Evolutionary conservation across 2,113 vertebrate species (phyloP).

Genomic region (Cyanoramphus novaezelandiae): DNA sequence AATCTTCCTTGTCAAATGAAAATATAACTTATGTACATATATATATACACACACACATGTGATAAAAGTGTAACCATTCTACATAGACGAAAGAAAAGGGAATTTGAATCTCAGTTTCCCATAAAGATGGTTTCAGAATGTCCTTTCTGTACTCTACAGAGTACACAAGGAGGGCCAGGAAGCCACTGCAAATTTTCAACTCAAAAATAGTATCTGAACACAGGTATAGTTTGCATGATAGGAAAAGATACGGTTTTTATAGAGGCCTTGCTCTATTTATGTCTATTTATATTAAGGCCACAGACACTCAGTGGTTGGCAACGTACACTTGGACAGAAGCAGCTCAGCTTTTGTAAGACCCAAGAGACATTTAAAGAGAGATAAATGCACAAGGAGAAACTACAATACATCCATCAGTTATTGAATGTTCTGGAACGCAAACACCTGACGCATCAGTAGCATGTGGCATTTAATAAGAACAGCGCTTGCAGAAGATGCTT

Average conservation of each 20-base stretch:
- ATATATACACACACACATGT: rapidly evolving
- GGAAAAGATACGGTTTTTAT: rapidly evolving
- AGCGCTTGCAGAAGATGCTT: not conserved
- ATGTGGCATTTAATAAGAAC: not conserved
- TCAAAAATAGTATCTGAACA: not conserved
- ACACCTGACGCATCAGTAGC: not conserved
- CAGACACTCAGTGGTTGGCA: not conserved
- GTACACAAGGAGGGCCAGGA: not conserved
- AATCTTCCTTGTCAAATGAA: not conserved
- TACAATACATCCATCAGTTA: not conserved
- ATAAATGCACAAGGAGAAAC: not conserved
- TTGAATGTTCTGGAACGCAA: not conserved
- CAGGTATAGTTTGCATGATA: not conserved
- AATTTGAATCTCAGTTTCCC: not conserved
- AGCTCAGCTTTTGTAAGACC: not conserved
- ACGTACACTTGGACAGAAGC: not conserved
- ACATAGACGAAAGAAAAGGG: not conserved
- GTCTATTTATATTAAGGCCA: not conserved
- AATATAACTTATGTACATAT: not conserved
- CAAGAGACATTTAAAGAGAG: not conserved
- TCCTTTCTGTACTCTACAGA: not conserved
- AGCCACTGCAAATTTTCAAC: not conserved
- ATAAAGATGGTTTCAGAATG: not conserved
- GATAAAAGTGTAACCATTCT: not conserved
- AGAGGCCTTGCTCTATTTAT: not conserved